These are phyloP conservation scores for Choloepus hoffmanni DNA, from an alignment of 2,113 vertebrate species.

Conservation along the genomic window DNA sequence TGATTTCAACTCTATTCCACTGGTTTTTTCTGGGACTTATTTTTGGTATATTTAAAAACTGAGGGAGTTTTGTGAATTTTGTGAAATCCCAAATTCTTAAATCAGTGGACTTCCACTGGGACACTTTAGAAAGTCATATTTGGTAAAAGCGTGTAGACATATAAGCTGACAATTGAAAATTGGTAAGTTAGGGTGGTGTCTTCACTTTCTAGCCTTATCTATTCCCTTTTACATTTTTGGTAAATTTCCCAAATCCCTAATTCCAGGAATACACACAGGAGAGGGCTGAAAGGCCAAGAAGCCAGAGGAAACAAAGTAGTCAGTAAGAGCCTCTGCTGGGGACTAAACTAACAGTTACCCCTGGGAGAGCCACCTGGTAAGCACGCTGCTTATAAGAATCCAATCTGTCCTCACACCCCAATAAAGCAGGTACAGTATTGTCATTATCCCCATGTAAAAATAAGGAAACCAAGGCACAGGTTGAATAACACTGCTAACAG, in stretches of 20 bases:
- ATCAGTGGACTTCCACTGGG: neutral
- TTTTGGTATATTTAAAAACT: neutral
- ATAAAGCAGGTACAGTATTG: neutral
- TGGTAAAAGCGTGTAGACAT: neutral
- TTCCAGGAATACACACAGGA: neutral
- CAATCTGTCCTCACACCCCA: neutral
- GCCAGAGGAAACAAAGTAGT: neutral
- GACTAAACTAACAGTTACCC: neutral
- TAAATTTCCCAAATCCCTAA: neutral
- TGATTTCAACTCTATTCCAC: neutral
- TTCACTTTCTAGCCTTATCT: neutral
- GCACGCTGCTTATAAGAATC: neutral
- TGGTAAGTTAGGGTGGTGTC: neutral
- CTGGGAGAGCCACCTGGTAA: neutral
- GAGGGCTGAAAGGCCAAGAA: neutral
- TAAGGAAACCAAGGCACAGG: neutral
- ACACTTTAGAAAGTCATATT: constrained; percentile 10
- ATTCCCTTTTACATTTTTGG: neutral
- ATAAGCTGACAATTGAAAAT: neutral
- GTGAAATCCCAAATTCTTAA: constrained; percentile 45
- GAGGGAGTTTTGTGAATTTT: constrained; percentile 20
- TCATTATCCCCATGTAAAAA: neutral
- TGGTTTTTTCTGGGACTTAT: neutral
- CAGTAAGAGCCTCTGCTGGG: neutral
- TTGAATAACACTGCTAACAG: neutral